These are phyloP conservation scores for Heterotilapia buettikoferi DNA, from an alignment of 2,113 vertebrate species.

Conservation along the genomic window DNA sequence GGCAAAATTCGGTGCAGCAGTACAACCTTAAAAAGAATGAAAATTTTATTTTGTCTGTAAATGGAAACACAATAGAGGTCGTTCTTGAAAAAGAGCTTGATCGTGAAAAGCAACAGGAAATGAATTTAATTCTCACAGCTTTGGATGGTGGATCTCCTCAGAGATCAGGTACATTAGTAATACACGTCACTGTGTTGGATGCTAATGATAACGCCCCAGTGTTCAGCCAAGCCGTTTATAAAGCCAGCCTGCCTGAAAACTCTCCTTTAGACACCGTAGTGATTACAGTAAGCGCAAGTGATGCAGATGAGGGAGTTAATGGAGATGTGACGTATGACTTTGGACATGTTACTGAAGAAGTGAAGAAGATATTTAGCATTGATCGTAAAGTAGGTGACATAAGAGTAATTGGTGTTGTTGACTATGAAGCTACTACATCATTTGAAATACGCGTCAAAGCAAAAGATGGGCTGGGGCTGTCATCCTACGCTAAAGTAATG, in stretches of 20 bases:
- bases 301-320: constrained; percentile 61
- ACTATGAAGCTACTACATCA: too few relatives aligned
- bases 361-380: constrained; percentile 60
- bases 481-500: too few relatives aligned
- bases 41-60: constrained; percentile 52
- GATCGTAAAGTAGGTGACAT: constrained; percentile 68
- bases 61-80: constrained; percentile 32
- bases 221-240: constrained; percentile 7
- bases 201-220: neutral
- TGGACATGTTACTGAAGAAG: constrained; percentile 56
- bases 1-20: constrained; percentile 55
- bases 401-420: neutral
- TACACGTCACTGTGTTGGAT: too few relatives aligned
- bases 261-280: neutral
- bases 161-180: too few relatives aligned
- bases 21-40: constrained; percentile 54
- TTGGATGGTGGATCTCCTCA: constrained; percentile 44
- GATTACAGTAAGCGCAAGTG: too few relatives aligned
- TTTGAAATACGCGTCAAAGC: too few relatives aligned
- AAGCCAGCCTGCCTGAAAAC: constrained; percentile 56
- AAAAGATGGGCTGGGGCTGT: too few relatives aligned
- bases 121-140: constrained; percentile 44
- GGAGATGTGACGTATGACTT: constrained; percentile 74
- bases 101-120: constrained; percentile 41
- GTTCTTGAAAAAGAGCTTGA: constrained; percentile 55